Evolutionary conservation across 2,113 vertebrate species (phyloP).

Genomic region (Phyllopteryx taeniolatus): DNA sequence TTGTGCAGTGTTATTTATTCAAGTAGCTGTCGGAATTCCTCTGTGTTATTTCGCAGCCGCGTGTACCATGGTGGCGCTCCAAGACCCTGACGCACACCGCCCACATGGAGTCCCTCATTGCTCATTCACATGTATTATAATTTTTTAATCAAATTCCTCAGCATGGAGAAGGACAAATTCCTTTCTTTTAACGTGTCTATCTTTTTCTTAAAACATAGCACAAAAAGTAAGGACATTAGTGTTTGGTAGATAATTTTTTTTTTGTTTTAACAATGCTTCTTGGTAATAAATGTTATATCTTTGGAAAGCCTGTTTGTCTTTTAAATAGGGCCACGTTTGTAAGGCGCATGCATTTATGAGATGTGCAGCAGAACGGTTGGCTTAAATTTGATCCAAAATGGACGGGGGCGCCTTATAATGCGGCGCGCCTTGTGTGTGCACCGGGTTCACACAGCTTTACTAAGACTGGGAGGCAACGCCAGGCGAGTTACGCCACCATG

Average conservation of each 20-base stretch:
- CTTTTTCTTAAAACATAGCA: background rate
- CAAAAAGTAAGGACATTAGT: background rate
- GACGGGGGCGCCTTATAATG: no score
- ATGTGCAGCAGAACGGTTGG: background rate
- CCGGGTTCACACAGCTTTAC: no score
- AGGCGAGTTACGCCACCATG: no score
- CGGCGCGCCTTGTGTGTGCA: no score
- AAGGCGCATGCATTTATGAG: background rate
- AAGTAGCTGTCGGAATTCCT: constrained; percentile 14
- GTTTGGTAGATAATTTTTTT: background rate
- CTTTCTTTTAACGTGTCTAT: constrained; percentile 16
- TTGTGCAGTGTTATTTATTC: constrained; percentile 12
- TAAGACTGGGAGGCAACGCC: no score
- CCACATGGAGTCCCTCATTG: background rate
- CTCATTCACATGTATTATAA: constrained; percentile 8
- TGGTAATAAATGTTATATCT: background rate
- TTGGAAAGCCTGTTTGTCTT: background rate
- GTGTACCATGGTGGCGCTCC: background rate
- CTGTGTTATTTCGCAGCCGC: constrained; percentile 3
- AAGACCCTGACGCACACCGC: constrained; percentile 22
- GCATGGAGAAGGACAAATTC: constrained; percentile 3
- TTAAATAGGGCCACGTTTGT: background rate
- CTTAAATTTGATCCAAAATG: no score
- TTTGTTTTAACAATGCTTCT: background rate
- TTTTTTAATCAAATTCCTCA: background rate